Base-by-base conservation (phyloP, 2,888 invertebrate species). In the Drosophila stalkeri region DNA sequence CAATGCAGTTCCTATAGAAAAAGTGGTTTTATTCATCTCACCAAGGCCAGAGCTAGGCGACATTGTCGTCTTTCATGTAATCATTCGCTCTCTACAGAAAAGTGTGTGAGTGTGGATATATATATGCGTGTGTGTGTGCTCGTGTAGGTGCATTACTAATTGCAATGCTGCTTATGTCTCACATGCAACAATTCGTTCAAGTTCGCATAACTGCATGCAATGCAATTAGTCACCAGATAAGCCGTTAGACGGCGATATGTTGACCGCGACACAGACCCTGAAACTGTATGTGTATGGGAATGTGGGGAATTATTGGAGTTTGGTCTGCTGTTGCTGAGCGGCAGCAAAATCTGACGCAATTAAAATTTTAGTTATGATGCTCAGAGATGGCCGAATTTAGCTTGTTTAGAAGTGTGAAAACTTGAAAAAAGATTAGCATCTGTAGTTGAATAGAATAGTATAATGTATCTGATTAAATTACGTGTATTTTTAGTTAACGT, bases 141-240 rank as follows among this genome's bases (percentile, higher is more conserved):
- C 18, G 61, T 75, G 60, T 69, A 65, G 60, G 77, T 72, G 78
- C 71, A 54, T 75, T 66, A 78, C 67, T 64, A 54, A 57, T 23
- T 68, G 43, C 64, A 75, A 64, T 59, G 67, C 43, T 16, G 43
- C 67, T 54, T 43, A 46, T 31, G 44, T 31, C 54, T 57, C 51
- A 18, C 76, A 62, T 65, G 63, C 77, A 57, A 55, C 64, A 18
- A 46, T 20, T 57, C 37, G 49, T 78, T 78, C 81, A 81, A 86
- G 79, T 86, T 78, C 81, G 64, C 70, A 89, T 81, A 66, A 70
- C 79, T 79, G 75, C 89, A 85, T 77, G 87, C 89, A 77, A 79
- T 66, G 31, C 57, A 71, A 74, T 83, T 82, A 86, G 66, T 72
- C 55, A 71, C 41, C 57, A 62, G 35, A 55, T 67, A 70, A 61